These are phyloP conservation scores for Scatophagus argus DNA, from an alignment of 2,113 vertebrate species.

Conservation along the genomic window DNA sequence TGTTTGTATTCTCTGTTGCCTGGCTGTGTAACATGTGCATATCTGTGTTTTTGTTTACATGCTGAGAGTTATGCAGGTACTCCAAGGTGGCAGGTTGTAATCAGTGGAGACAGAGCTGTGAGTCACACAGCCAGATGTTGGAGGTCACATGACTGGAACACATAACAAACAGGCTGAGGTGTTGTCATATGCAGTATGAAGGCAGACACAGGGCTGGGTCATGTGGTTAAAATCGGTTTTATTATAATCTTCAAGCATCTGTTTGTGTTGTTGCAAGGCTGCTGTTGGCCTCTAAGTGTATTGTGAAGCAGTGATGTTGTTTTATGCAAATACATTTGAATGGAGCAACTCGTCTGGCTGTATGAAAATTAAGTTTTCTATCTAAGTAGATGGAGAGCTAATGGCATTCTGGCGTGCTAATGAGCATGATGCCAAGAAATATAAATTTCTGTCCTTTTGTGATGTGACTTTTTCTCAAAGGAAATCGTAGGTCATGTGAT, in stretches of 20 bases:
- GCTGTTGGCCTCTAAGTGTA: neutral
- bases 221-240: neutral
- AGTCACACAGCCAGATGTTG: conserved; percentile 43
- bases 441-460: neutral
- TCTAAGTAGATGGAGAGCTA: too few species aligned
- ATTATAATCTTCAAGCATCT: too few species aligned
- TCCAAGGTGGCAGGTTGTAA: conserved; percentile 56
- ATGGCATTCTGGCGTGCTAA: too few species aligned
- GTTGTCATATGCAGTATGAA: neutral
- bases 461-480: neutral
- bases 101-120: conserved; percentile 45
- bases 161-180: neutral
- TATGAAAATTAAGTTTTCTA: too few species aligned
- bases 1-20: conserved; percentile 8
- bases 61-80: conserved; percentile 45
- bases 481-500: too few species aligned
- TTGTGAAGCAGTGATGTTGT: neutral
- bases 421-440: too few species aligned
- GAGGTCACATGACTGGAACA: conserved; percentile 22
- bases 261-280: neutral
- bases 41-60: conserved; percentile 18
- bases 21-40: neutral
- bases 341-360: neutral
- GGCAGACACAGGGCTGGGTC: neutral
- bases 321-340: neutral